Evolutionary conservation across 2,888 invertebrate genomes (phyloP).

Genomic region (Tetranychus truncatus): DNA sequence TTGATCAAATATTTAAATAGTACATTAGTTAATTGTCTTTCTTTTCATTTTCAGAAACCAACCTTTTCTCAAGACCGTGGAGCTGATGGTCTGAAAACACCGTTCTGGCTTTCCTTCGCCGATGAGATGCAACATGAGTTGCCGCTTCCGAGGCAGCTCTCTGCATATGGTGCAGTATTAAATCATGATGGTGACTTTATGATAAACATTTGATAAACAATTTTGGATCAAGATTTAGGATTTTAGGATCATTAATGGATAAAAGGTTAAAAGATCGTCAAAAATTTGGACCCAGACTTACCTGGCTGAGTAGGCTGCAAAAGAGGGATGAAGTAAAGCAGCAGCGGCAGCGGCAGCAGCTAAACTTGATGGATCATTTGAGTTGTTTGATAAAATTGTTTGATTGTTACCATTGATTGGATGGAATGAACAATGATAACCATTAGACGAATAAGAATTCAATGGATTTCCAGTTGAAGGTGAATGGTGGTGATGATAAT

Average conservation of each 20-base stretch:
- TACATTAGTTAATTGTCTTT: background rate
- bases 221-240: background rate
- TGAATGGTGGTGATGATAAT: background rate
- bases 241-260: background rate
- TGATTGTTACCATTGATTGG: slow-evolving; percentile 11
- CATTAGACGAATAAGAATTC: background rate
- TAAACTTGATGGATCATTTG: slow-evolving; percentile 8
- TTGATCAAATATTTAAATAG: slow-evolving; percentile 8
- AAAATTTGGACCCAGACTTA: background rate
- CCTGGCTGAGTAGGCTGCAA: slow-evolving; percentile 11
- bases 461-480: background rate
- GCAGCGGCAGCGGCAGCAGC: slow-evolving; percentile 14
- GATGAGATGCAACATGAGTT: slow-evolving; percentile 28
- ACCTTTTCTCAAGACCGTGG: slow-evolving; percentile 67
- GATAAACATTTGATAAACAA: background rate
- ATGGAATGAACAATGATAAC: slow-evolving; percentile 9
- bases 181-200: slow-evolving; percentile 16
- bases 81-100: slow-evolving; percentile 51
- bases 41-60: background rate
- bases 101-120: slow-evolving; percentile 85
- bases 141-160: slow-evolving; percentile 20
- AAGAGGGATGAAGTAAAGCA: slow-evolving; percentile 11
- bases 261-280: background rate
- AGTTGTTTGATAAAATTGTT: background rate
- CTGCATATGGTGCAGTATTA: slow-evolving; percentile 22